Conservation (phyloP, 2,888 invertebrate genomes). For the Synergus japonicus region DNA sequence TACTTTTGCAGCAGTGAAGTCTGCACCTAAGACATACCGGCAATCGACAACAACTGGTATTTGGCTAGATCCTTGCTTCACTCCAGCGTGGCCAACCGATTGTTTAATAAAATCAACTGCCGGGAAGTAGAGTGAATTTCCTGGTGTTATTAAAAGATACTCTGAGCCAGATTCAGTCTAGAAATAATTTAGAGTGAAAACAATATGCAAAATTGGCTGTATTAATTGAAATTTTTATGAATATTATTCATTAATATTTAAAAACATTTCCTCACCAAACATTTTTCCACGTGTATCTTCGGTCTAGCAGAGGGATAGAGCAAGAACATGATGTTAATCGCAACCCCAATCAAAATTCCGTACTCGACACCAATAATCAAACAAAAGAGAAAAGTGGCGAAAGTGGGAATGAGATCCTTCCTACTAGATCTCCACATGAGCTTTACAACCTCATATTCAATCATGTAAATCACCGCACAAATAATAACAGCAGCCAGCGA, state of each 20-base stretch:
- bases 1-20: conserved; percentile 90
- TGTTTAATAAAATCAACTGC: conserved; percentile 90
- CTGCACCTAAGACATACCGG: conserved; percentile 88
- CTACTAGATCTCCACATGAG: conserved; percentile 92
- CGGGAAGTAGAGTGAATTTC: conserved; percentile 90
- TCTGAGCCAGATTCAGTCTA: conserved; percentile 85
- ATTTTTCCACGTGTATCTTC: conserved; percentile 85
- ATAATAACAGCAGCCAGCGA: conserved; percentile 95
- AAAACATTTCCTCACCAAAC: conserved; percentile 79
- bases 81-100: conserved; percentile 86
- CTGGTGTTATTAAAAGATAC: conserved; percentile 88
- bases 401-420: conserved; percentile 88
- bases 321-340: conserved; percentile 86
- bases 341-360: conserved; percentile 90
- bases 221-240: not conserved
- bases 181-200: conserved; percentile 55
- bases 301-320: conserved; percentile 91
- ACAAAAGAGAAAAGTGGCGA: conserved; percentile 90
- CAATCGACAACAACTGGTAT: conserved; percentile 91
- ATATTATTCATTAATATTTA: not conserved
- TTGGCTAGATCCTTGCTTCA: conserved; percentile 84
- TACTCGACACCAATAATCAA: conserved; percentile 90
- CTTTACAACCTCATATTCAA: conserved; percentile 92
- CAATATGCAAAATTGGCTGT: not conserved
- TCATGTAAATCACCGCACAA: conserved; percentile 96